Conservation (phyloP, 2,888 invertebrate genomes). For the Ethmia dodecea region DNA sequence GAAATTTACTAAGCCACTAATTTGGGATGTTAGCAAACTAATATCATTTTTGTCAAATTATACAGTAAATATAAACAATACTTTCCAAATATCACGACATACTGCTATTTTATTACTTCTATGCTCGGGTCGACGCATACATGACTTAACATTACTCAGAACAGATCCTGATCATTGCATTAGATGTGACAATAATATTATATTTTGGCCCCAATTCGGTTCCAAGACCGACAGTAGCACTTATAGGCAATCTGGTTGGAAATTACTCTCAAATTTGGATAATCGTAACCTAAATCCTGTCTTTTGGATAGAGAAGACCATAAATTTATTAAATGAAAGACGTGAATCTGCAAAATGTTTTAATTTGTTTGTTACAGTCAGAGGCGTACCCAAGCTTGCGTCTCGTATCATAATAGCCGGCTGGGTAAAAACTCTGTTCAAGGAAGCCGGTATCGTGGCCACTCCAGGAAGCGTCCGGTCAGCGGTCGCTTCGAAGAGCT, state of each 20-base stretch:
- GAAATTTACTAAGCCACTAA: conserved; percentile 3
- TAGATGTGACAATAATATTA: background rate
- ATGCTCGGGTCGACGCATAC: conserved; percentile 2
- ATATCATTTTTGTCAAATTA: conserved; percentile 16
- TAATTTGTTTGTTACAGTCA: background rate
- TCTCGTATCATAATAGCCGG: background rate
- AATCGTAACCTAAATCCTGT: background rate
- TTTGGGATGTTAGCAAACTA: conserved; percentile 10
- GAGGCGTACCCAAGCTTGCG: background rate
- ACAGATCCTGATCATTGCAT: background rate
- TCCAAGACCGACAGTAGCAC: conserved; percentile 1
- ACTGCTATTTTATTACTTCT: conserved; percentile 1
- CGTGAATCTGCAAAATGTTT: background rate
- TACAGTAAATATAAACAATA: no score
- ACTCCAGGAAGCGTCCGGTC: background rate
- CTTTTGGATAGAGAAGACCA: background rate
- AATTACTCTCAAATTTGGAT: background rate
- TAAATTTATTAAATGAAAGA: background rate
- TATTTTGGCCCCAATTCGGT: conserved; percentile 3
- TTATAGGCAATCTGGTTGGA: conserved; percentile 1
- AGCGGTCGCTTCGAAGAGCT: background rate
- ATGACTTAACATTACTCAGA: conserved; percentile 2
- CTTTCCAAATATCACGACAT: background rate
- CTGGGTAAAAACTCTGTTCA: background rate
- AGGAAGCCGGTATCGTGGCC: background rate